Percentiles rank a stretch among this genome's conserved stretches.
phyloP scores from a whole-genome alignment of 2,113 vertebrate genomes.

The Solea solea region DNA sequence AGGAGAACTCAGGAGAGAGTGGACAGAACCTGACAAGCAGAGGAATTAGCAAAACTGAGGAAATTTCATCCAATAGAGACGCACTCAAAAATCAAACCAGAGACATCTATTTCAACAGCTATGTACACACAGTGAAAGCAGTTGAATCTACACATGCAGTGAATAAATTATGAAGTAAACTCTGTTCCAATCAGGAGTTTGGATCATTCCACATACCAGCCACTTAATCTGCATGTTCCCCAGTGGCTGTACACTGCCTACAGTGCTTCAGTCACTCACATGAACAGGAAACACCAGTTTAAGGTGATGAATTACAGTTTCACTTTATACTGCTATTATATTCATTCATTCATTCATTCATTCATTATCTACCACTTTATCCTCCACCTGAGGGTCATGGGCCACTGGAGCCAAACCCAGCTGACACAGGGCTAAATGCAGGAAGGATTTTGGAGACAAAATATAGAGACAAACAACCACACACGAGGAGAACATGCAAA shows the following conservation, averaged over 20 bases:
- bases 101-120: too few species aligned
- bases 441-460: too few species aligned
- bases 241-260: neutral
- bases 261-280: neutral
- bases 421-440: too few species aligned
- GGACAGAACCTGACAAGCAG: slow-evolving; percentile 2
- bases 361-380: too few species aligned
- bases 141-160: neutral
- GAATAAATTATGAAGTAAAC: neutral
- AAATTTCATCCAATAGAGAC: too few species aligned
- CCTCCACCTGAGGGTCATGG: too few species aligned
- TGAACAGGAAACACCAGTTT: neutral
- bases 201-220: neutral
- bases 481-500: too few species aligned
- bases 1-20: slow-evolving; percentile 4
- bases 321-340: neutral
- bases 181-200: slow-evolving; percentile 2
- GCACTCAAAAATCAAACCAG: too few species aligned
- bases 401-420: too few species aligned
- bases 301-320: neutral
- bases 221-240: slow-evolving; percentile 37
- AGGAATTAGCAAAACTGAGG: slow-evolving; percentile 55
- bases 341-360: neutral
- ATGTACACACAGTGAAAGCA: neutral
- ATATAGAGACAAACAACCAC: too few species aligned